A percentile compares a stretch with the other conserved stretches of the same genome.
phyloP scores from a whole-genome alignment of 2,113 vertebrate genomes.

The Odocoileus hemionus region DNA sequence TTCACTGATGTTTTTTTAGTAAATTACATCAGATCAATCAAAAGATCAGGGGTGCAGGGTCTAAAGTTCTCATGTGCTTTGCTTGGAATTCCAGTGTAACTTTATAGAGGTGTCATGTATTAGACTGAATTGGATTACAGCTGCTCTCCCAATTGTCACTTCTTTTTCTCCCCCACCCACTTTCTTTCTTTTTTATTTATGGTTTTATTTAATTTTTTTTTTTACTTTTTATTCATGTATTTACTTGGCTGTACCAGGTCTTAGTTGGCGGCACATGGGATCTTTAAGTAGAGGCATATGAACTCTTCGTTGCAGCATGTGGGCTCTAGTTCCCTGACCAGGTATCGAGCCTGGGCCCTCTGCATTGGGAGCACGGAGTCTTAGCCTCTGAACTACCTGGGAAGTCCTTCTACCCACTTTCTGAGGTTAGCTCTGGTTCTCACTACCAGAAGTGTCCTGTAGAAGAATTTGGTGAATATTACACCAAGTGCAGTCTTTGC shows the following conservation, averaged over 20 bases:
- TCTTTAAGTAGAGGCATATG: background rate
- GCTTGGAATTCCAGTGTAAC: background rate
- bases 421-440: background rate
- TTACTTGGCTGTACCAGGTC: background rate
- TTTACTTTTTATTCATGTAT: background rate
- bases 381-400: background rate
- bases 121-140: background rate
- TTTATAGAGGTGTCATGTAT: background rate
- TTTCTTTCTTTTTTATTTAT: background rate
- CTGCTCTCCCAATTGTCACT: background rate
- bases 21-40: background rate
- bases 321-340: background rate
- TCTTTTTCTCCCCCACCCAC: background rate
- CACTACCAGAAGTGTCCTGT: background rate
- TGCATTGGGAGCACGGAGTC: background rate
- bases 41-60: background rate
- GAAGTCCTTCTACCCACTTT: background rate
- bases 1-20: background rate
- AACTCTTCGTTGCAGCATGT: background rate
- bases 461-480: background rate
- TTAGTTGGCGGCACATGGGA: background rate
- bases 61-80: background rate
- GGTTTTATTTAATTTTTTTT: background rate
- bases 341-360: background rate
- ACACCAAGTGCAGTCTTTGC: background rate